phyloP scores from a whole-genome alignment of 2,797 vertebrate species.

The Mormyrus proboscirostris region DNA sequence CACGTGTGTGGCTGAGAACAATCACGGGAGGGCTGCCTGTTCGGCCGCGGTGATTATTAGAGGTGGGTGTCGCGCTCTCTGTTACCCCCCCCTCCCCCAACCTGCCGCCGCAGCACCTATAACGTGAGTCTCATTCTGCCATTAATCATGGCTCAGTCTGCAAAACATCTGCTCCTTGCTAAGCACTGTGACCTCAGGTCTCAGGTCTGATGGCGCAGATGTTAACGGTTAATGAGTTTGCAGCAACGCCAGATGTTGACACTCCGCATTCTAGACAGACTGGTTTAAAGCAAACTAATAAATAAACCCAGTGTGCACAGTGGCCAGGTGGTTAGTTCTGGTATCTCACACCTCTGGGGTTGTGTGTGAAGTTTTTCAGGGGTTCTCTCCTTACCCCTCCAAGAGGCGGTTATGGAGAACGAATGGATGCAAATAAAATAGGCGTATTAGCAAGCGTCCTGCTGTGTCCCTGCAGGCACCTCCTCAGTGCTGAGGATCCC shows the following conservation, averaged over 20 bases:
- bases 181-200: neutral
- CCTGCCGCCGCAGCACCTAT: neutral
- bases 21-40: conserved; percentile 61
- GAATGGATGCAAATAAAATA: neutral
- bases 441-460: neutral
- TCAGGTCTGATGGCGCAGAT: neutral
- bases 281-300: neutral
- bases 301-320: neutral
- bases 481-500: neutral
- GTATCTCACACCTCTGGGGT: neutral
- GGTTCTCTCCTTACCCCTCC: neutral
- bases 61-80: conserved; percentile 53
- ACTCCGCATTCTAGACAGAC: neutral
- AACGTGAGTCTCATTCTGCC: neutral
- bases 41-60: conserved; percentile 64
- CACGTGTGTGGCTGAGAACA: conserved; percentile 69
- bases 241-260: neutral
- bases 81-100: neutral
- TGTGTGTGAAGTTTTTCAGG: neutral
- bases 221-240: neutral
- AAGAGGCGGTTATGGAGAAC: neutral
- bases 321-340: neutral
- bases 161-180: neutral
- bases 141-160: neutral
- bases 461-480: neutral